A percentile compares a stretch with the other conserved stretches of the same genome.
phyloP scores from a whole-genome alignment of 2,888 invertebrate species.

The Agonopterix arenella region DNA sequence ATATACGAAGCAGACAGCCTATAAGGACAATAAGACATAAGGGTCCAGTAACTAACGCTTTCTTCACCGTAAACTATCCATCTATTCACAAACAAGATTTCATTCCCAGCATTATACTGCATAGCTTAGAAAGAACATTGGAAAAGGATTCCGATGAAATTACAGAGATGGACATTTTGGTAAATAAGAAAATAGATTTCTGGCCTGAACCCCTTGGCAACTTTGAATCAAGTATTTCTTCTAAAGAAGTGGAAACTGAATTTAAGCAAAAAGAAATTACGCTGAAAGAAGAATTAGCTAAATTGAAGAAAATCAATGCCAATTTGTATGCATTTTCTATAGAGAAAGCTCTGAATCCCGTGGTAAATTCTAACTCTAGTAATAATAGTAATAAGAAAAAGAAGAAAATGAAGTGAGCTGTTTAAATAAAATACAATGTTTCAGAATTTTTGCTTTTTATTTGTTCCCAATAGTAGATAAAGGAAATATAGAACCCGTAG shows the following conservation, averaged over 20 bases:
- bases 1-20: conserved; percentile 85
- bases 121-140: conserved; percentile 79
- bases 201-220: conserved; percentile 40
- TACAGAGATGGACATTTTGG: conserved; percentile 59
- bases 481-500: too few relatives aligned
- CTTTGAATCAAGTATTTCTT: conserved; percentile 20
- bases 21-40: conserved; percentile 83
- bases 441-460: too few relatives aligned
- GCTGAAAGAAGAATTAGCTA: conserved; percentile 68
- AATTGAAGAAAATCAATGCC: conserved; percentile 75
- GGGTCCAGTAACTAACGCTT: conserved; percentile 84
- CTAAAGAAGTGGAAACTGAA: conserved; percentile 30
- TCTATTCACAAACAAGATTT: conserved; percentile 78
- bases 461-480: too few relatives aligned
- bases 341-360: conserved; percentile 52
- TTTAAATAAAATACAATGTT: neutral
- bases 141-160: conserved; percentile 68
- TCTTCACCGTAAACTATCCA: conserved; percentile 77
- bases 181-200: conserved; percentile 52
- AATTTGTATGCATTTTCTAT: conserved; percentile 76
- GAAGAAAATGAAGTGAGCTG: conserved; percentile 23
- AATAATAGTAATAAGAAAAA: conserved; percentile 32
- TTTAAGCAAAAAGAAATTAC: conserved; percentile 39
- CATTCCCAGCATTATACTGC: conserved; percentile 73
- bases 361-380: conserved; percentile 17